Evolutionary conservation across 2,888 invertebrate genomes (phyloP).

Genomic region (Cataglyphis rosenhaueri): DNA sequence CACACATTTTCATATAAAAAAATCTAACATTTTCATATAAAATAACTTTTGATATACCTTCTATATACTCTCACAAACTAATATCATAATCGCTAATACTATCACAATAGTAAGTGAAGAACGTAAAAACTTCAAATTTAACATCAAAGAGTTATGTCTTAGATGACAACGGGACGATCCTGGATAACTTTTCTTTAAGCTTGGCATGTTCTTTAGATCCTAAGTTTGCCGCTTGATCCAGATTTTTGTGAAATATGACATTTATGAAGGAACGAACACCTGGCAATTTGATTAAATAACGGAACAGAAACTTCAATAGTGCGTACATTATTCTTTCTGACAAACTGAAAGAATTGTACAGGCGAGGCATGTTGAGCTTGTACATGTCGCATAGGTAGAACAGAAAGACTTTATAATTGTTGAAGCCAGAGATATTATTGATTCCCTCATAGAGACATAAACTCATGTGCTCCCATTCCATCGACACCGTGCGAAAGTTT

Average conservation of each 20-base stretch:
- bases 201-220: slow-evolving; percentile 61
- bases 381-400: slow-evolving; percentile 79
- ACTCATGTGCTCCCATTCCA: slow-evolving; percentile 85
- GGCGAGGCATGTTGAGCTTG: slow-evolving; percentile 75
- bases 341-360: slow-evolving; percentile 64
- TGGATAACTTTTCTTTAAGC: slow-evolving; percentile 63
- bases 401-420: slow-evolving; percentile 57
- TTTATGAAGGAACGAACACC: slow-evolving; percentile 64
- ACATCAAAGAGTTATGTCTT: not conserved
- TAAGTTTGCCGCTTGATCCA: slow-evolving; percentile 69
- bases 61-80: too few relatives aligned
- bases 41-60: too few relatives aligned
- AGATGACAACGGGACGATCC: not conserved
- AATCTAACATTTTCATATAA: too few relatives aligned
- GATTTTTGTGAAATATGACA: slow-evolving; percentile 39
- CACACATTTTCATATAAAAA: too few relatives aligned
- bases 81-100: too few relatives aligned
- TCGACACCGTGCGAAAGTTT: slow-evolving; percentile 77
- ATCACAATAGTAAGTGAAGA: too few relatives aligned
- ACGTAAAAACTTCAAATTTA: too few relatives aligned
- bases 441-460: slow-evolving; percentile 82
- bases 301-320: slow-evolving; percentile 41
- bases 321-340: not conserved
- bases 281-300: slow-evolving; percentile 60
- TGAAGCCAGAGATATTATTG: slow-evolving; percentile 68